Base-by-base conservation (phyloP, 2,113 vertebrate species). In the Daphoenositta chrysoptera region DNA sequence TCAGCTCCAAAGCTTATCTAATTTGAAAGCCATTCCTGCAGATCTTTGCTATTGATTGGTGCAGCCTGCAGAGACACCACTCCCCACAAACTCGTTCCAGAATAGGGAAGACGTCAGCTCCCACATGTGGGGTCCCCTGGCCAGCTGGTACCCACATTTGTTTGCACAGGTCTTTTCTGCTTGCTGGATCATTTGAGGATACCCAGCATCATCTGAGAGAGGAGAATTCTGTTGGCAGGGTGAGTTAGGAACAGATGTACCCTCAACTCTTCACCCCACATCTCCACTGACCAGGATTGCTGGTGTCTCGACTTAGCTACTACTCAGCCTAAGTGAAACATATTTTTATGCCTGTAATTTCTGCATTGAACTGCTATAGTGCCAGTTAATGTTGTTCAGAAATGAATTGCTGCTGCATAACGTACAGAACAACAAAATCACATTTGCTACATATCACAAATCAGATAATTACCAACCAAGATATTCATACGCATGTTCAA, bases 381-480 rank as follows among this genome's bases (percentile, higher is more conserved):
- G 44, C 92, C 83, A 86, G 71, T 73, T 90, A 91, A 66, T 78
- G 82, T 58, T 87, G 75, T 66, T 96, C 89, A 47, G 70, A 94
- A 94, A 93, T 92, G 64, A 96, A 83, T 68, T 93, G 93, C 85
- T 90, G 44, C 85, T 93, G 90, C 83, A 92, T 92, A 96, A 90
- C 56, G 77, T 71, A 93, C 11, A 91, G 86, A 87, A 92, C 89
- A 92, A 97, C 94, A 94, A 96, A 93, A 60, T 91, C 83, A 92
- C 76, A 93, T 97, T 94, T 89, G 93, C 91, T 63, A 91, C 86
- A 96, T 97, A 96, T 94, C 92, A 96, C 92, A 89, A 78, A 96
- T 95, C 90, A 83, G 85, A 92, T 93, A 95, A 96, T 95, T 96
- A 93, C 84, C 88, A 68, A 44, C 76, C 35, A 53, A 92, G 78